phyloP scores from a whole-genome alignment of 2,888 invertebrate genomes.

The Belgica antarctica region DNA sequence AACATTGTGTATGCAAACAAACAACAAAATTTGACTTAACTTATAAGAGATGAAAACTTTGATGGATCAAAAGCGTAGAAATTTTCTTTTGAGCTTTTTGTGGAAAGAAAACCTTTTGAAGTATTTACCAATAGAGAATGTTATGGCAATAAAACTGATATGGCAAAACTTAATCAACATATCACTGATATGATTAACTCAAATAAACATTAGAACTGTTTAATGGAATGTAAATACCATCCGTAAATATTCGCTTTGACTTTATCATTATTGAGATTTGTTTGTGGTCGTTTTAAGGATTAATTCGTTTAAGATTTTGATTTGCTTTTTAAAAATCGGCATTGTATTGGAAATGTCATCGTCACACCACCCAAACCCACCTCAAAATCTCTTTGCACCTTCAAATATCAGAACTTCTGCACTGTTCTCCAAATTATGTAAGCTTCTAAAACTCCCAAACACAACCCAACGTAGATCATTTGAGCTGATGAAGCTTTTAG shows the following conservation, averaged over 20 bases:
- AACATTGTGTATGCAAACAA: conserved; percentile 6
- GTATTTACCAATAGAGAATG: neutral
- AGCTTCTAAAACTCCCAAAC: too few relatives aligned
- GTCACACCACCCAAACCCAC: neutral
- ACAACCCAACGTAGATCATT: too few relatives aligned
- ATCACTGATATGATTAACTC: conserved; percentile 10
- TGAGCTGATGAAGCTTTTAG: too few relatives aligned
- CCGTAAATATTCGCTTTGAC: neutral
- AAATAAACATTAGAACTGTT: too few relatives aligned
- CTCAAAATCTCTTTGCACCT: too few relatives aligned
- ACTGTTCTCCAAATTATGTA: too few relatives aligned
- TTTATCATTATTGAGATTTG: conserved; percentile 6
- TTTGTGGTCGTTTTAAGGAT: neutral
- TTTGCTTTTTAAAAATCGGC: neutral
- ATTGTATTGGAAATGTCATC: neutral
- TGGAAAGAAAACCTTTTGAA: too few relatives aligned
- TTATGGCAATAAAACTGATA: conserved; percentile 16
- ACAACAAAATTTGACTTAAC: neutral
- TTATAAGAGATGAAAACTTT: neutral
- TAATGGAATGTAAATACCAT: neutral
- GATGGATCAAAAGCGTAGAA: conserved; percentile 12
- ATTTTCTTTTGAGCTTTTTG: conserved; percentile 16
- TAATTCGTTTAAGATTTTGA: too few relatives aligned
- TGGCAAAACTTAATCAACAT: conserved; percentile 19
- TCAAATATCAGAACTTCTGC: too few relatives aligned